Evolutionary conservation across 2,797 vertebrate species (phyloP), one percentile per base, ranked within the genome.

Genomic region (Echeneis naucrates): DNA sequence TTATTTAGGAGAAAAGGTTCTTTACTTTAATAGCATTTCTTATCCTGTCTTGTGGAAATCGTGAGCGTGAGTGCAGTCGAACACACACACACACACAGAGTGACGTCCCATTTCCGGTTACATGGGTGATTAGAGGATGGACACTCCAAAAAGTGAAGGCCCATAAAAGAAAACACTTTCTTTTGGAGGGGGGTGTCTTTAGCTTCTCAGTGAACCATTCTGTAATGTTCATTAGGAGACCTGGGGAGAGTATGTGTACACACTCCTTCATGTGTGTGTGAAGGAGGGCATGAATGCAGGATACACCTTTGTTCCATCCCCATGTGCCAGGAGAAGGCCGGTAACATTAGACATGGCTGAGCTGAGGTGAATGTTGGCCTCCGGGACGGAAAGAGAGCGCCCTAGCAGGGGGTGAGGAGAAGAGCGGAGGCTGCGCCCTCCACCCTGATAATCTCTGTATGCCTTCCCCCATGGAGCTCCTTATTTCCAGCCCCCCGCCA

Each of bases 151-250:
- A 77, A 70, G 64, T 69, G 64, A 88, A 86, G 65, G 54, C 57
- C 55, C 82, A 23, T 72, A 35, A 85, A 86, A 83, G 77, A 91
- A 90, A 90, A 87, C 72, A 75, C 64, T 80, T 83, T 86, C 81
- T 87, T 84, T 85, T 32, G 47, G 78, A 75, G 80, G 64, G 26
- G 37, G 9, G 8, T 10, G 53, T 87, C 83, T 89, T 93, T 91
- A 91, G 89, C 72, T 76, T 87, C 78, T 88, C 92, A 90, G 77
- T 93, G 92, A 94, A 93, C 87, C 92, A 60, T 79, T 80, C 40
- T 38, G 75, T 93, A 93, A 95, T 94, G 92, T 95, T 95, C 92
- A 94, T 94, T 93, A 94, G 86, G 78, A 78, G 62, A 91, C 87
- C 82, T 87, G 74, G 66, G 57, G 87, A 89, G 89, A n/a, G n/a